Evolutionary conservation across 2,888 invertebrate genomes (phyloP).

Genomic region (Buathra laborator): DNA sequence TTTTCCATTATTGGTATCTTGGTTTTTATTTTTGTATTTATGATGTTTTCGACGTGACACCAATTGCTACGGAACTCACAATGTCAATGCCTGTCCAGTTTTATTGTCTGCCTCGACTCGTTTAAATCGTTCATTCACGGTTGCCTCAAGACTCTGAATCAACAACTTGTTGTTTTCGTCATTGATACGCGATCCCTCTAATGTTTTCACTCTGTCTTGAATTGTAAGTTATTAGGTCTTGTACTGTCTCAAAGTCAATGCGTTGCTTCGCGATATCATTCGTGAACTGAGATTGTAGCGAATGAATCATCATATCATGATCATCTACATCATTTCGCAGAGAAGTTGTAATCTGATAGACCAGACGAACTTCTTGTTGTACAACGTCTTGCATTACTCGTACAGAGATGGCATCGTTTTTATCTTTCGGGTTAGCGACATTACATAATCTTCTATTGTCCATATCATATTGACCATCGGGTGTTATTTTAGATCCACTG

Average conservation of each 20-base stretch:
- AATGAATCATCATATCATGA: neutral
- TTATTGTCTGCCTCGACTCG: neutral
- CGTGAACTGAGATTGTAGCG: neutral
- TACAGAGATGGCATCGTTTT: conserved; percentile 37
- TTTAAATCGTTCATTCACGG: neutral
- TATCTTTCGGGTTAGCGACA: conserved; percentile 23
- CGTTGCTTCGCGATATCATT: neutral
- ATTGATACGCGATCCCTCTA: neutral
- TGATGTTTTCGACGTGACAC: too few species aligned
- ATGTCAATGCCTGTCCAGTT: conserved; percentile 8
- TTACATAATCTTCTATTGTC: conserved; percentile 59
- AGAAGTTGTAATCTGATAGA: conserved; percentile 28
- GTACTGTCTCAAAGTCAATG: neutral
- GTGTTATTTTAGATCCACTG: neutral
- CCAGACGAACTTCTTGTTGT: conserved; percentile 25
- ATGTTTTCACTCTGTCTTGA: conserved; percentile 26
- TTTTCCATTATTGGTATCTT: too few species aligned
- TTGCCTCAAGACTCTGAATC: conserved; percentile 5
- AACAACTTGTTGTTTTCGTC: neutral
- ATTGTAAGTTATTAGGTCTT: neutral
- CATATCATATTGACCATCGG: conserved; percentile 52
- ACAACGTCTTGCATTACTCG: conserved; percentile 6
- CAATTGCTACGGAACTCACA: too few species aligned
- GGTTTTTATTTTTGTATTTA: too few species aligned
- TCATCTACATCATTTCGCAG: conserved; percentile 23